Evolutionary conservation across 1,140 invertebrate species (phyloP).

Genomic region (Paraescarpia echinospica): DNA sequence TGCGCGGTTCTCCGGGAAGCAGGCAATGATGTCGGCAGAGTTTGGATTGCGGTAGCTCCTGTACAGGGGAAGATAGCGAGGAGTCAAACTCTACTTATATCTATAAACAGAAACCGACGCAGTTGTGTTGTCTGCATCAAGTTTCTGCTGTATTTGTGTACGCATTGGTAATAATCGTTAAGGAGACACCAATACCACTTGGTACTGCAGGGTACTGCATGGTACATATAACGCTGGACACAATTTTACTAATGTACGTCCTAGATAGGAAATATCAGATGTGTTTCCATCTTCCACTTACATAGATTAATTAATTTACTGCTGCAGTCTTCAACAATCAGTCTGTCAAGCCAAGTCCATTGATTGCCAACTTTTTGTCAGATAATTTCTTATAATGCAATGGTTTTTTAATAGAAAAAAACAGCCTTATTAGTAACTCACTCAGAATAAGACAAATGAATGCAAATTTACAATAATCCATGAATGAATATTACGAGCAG

Average conservation of each 20-base stretch:
- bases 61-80: neutral
- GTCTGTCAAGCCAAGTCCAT: neutral
- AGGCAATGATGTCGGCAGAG: neutral
- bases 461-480: neutral
- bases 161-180: neutral
- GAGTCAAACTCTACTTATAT: neutral
- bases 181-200: neutral
- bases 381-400: neutral
- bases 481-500: neutral
- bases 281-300: neutral
- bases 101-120: neutral
- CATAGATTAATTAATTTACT: too few species aligned
- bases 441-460: neutral
- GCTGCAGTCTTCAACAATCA: neutral
- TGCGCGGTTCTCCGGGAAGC: neutral
- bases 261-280: neutral
- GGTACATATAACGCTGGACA: neutral
- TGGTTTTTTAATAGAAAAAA: neutral
- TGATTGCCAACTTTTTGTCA: neutral
- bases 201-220: neutral
- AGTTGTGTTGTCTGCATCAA: neutral
- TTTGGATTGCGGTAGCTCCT: neutral
- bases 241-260: neutral
- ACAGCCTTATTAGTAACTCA: neutral
- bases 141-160: neutral